Evolutionary conservation across 2,888 invertebrate species (phyloP).

Genomic region (Epirrita christyi): DNA sequence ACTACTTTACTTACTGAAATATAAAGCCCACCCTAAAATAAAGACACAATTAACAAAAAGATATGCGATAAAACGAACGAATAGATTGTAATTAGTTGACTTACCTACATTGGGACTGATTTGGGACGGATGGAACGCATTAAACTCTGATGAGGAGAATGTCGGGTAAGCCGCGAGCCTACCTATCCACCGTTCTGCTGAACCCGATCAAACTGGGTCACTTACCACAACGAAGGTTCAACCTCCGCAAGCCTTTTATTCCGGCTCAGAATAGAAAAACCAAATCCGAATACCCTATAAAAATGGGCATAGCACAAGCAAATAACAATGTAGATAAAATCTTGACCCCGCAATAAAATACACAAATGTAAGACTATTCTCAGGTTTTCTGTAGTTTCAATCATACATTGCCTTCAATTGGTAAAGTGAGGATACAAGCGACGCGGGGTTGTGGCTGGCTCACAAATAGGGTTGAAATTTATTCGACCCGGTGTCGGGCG

Average conservation of each 20-base stretch:
- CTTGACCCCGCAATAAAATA: slow-evolving; percentile 39
- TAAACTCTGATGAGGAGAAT: slow-evolving; percentile 63
- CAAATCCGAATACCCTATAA: slow-evolving; percentile 34
- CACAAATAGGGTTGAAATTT: slow-evolving; percentile 75
- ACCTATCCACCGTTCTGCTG: slow-evolving; percentile 37
- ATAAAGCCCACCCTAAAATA: background rate
- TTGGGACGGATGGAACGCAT: slow-evolving; percentile 55
- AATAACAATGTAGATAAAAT: slow-evolving; percentile 36
- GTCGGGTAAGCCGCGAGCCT: slow-evolving; percentile 44
- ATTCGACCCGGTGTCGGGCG: slow-evolving; percentile 65
- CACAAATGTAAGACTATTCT: slow-evolving; percentile 31
- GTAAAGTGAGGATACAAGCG: slow-evolving; percentile 45
- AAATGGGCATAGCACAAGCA: slow-evolving; percentile 34
- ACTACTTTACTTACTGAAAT: too few relatives aligned
- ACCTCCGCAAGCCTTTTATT: slow-evolving; percentile 44
- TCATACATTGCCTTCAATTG: slow-evolving; percentile 44
- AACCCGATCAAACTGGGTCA: slow-evolving; percentile 52
- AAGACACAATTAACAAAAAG: slow-evolving; percentile 33
- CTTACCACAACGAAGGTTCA: slow-evolving; percentile 49
- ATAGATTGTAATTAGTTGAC: slow-evolving; percentile 64
- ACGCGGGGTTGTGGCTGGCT: slow-evolving; percentile 58
- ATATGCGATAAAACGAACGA: slow-evolving; percentile 44
- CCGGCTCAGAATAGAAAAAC: slow-evolving; percentile 42
- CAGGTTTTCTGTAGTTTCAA: slow-evolving; percentile 47
- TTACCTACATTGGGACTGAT: slow-evolving; percentile 48